Base-by-base conservation (phyloP, 30 jellyfish, hydroid and myxozoan species). In the Sanderia malayensis region DNA sequence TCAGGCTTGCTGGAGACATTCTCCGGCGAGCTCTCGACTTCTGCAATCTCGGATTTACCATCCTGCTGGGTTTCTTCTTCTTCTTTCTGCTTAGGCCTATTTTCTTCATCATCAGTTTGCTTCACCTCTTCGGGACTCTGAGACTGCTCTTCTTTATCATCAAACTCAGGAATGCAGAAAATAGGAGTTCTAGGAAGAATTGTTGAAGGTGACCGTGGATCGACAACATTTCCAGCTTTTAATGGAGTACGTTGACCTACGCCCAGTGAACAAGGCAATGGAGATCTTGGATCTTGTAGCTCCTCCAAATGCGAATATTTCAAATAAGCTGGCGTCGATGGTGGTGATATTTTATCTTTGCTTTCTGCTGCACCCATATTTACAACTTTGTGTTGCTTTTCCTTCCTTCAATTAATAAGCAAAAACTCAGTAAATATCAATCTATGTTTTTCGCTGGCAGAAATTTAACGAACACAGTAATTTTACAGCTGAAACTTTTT, bases 271-370 rank as follows among this genome's bases (percentile, higher is more conserved):
- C 66, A 32, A 18, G 46, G 58, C 2, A 24, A 49, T 1, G 97
- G 97, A 46, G 97, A 89, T 30, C 97, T 66, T 46, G 97, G 97
- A 69, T 89, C 97, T 34, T 70, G 59, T 13, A 62, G 44, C 64
- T 65, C 82, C 20, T 41, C 29, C 68, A 89, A 74, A 30, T 76
- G 82, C 21, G 94, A 84, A 61, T 81, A 81, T 63, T 76, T 75
- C 61, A 76, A 66, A 71, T 80, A 89, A 67, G 62, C 95, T 7
- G 97, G 97, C n/a, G 97, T 89, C 60, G 68, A 85, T 22, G 93
- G 83, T 45, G 93, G 69, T 15, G 93, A 33, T 15, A 44, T 74
- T 31, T 66, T 80, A 9, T 32, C 58, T 41, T 82, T 82, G 76
- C 93, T 73, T 41, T 81, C 95, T 21, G 78, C 84, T 19, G 87